Conservation (phyloP, 2,888 invertebrate species). For the Leptopterna dolabrata region DNA sequence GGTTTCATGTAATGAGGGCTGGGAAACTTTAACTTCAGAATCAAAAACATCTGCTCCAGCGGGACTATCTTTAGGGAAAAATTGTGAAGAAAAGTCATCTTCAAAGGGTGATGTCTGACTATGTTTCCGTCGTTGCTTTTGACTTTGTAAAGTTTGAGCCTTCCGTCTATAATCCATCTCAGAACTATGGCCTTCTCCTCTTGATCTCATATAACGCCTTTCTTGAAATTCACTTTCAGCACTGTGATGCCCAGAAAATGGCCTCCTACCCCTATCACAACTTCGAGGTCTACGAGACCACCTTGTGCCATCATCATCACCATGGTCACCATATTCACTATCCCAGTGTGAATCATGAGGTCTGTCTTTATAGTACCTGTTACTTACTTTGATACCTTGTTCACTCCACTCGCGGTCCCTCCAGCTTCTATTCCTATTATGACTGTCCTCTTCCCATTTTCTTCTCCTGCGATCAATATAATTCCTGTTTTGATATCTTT, state of each 20-base stretch:
- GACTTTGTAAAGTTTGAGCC: conserved; percentile 63
- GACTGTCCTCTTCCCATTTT: conserved; percentile 61
- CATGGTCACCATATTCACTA: conserved; percentile 70
- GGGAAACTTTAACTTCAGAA: conserved; percentile 54
- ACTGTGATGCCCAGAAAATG: conserved; percentile 56
- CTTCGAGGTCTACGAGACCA: conserved; percentile 59
- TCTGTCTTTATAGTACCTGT: conserved; percentile 60
- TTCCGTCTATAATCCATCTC: conserved; percentile 62
- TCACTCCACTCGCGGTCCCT: conserved; percentile 60
- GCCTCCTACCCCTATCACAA: conserved; percentile 58
- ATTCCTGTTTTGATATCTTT: conserved; percentile 61
- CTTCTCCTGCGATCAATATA: conserved; percentile 58
- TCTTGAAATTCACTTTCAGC: conserved; percentile 60
- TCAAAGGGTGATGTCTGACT: conserved; percentile 71
- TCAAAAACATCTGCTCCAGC: conserved; percentile 62
- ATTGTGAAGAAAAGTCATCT: conserved; percentile 71
- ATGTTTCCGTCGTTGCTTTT: conserved; percentile 66
- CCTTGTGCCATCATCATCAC: conserved; percentile 60
- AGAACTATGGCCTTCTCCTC: conserved; percentile 62
- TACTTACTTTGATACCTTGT: conserved; percentile 60
- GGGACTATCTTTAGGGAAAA: conserved; percentile 65
- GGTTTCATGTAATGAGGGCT: conserved; percentile 40
- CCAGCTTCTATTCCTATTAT: conserved; percentile 59
- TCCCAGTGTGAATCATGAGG: conserved; percentile 80
- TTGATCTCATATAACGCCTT: conserved; percentile 60